Evolutionary conservation across 2,888 invertebrate genomes (phyloP), one percentile per base, ranked within the genome.

Genomic region (Arctia plantaginis): DNA sequence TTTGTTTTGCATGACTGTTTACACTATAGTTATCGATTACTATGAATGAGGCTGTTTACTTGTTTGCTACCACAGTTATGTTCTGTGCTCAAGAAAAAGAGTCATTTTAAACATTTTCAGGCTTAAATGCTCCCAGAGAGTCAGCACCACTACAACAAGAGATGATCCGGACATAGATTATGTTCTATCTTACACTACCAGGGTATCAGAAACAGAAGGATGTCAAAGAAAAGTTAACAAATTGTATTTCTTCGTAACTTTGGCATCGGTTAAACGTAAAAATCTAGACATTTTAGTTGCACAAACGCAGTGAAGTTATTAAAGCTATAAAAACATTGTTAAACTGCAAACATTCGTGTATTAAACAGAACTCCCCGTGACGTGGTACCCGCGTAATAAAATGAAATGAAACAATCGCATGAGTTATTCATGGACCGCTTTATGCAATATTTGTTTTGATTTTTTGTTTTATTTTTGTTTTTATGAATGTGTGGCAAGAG

Each of bases 371-470:
- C 89, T 88, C 88, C 85, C 85, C 82, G 89, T 93, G 93, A 93
- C 93, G 87, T 91, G 91, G 90, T 89, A 88, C 86, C 89, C 82
- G 90, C 82, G 91, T 92, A 93, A 94, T 94, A 93, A 93, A 94
- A 94, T 93, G 91, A 90, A 93, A 94, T 94, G 93, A 93, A 93
- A 94, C 93, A 93, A 93, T 94, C 89, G 91, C 81, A 88, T 94
- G 94, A 94, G 94, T 94, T 94, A 94, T 94, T 93, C 86, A 88
- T 83, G 91, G 90, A 90, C 84, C 81, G 89, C 78, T 83, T 91
- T 90, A 92, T 93, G 92, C 91, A 86, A 77, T 74, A 79, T 72
- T 78, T 75, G 82, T 71, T 76, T 72, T 73, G 65, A 64, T 70
- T 77, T 70, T 77, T 74, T 74, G 67, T 67, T 66, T 72, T 77